Evolutionary conservation across 2,888 invertebrate species (phyloP), one percentile per base, ranked within the genome.

Genomic region (Lamproptera curius): DNA sequence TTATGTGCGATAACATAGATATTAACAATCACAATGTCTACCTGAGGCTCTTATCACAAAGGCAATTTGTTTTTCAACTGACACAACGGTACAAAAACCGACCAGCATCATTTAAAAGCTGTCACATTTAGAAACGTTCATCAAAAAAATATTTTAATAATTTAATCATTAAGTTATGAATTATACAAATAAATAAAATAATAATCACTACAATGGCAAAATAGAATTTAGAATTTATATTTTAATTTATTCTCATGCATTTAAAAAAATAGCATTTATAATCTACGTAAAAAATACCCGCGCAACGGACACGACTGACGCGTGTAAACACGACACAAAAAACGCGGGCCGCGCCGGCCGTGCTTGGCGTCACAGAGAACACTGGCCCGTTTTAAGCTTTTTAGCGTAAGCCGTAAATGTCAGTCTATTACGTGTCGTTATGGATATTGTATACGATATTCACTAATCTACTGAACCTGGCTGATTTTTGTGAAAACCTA

Each of bases 331-430:
- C 33, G 31, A 14, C 16, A 3, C 5, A 16, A 16, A 26, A 17
- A 15, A 14, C 48, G 15, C 8, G 23, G 16, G 16, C 14, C 38
- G 26, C 42, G 34, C 26, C 26, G 39, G 35, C 15, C 48, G 17
- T 16, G 48, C 43, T 34, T 43, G 35, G 16, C 48, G 48, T 34
- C 43, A 26, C 39, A 39, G 23, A 23, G 16, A 38, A 34, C 42
- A 48, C 48, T 48, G 48, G 17, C 35, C 16, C 33, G 31, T 42
- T 42, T 42, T 10, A 42, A 42, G 42, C 42, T 48, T 48, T 28
- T 42, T 26, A 48, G n/a, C 31, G 23, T 38, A 20, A 20, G 20
- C 20, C 31, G 15, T 28, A 20, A 37, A 17, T 13, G 2, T 31
- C 15, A 14, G 28, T 28, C 14, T 36, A 47, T 42, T 48, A 42